Evolutionary conservation across 2,797 vertebrate genomes (phyloP).

Genomic region (Aplochiton taeniatus): DNA sequence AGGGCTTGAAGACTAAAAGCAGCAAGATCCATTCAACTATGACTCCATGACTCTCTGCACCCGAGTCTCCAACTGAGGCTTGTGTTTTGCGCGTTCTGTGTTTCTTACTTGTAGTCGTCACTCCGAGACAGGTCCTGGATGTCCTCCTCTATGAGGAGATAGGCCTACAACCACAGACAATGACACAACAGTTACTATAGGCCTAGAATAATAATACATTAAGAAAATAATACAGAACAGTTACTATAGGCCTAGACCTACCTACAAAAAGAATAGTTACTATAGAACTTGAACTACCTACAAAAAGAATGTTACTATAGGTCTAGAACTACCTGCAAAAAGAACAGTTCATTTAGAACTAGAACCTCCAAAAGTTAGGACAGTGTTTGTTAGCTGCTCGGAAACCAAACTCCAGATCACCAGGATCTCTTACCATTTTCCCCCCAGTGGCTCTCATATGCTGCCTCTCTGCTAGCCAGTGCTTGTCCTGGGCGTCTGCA

Average conservation of each 20-base stretch:
- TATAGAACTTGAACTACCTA: too few species aligned
- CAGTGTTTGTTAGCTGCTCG: too few species aligned
- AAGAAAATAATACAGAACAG: too few species aligned
- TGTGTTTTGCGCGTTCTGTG: not conserved
- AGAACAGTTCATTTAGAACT: too few species aligned
- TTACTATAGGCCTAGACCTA: too few species aligned
- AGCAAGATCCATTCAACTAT: too few species aligned
- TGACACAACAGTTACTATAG: not conserved
- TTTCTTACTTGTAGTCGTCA: conserved; percentile 90
- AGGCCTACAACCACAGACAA: conserved; percentile 76
- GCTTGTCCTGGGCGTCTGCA: conserved; percentile 95
- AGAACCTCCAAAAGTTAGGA: too few species aligned
- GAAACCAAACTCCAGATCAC: not conserved
- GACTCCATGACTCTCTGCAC: not conserved
- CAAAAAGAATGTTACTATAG: too few species aligned
- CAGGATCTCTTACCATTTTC: conserved; percentile 87
- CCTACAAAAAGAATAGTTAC: too few species aligned
- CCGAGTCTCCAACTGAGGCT: too few species aligned
- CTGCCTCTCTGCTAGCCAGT: conserved; percentile 95
- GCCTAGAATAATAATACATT: not conserved
- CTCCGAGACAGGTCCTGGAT: conserved; percentile 88
- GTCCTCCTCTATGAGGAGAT: conserved; percentile 94
- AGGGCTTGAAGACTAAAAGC: too few species aligned
- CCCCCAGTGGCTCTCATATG: conserved; percentile 97
- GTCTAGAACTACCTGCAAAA: too few species aligned